Evolutionary conservation across 1,140 invertebrate species (phyloP), one percentile per base, ranked within the genome.

Genomic region (Drosophila punjabiensis): DNA sequence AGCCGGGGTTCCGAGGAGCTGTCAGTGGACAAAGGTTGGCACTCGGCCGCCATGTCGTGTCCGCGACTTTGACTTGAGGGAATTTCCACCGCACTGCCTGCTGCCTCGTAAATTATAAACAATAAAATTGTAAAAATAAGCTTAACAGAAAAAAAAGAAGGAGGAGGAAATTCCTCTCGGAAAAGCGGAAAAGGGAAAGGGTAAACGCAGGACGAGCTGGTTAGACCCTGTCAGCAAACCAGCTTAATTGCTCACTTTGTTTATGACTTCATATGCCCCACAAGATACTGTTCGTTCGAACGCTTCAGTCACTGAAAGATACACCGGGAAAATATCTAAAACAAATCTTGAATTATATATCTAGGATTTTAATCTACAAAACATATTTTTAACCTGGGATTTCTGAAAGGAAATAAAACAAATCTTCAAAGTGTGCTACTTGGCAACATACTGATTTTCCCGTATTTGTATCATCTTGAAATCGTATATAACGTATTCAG

Each of bases 191-290:
- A 32, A 14, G 7, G n/a, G 20, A n/a, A 3, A 9, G 52, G 18
- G 13, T 47, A 24, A 14, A 2, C 1, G 11, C 13, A 55, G 13
- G 13, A 50, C 35, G 35, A 39, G 39, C 35, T 58, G 62, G 52
- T 60, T 65, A 71, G 76, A 59, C 47, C 59, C 66, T 78, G 65
- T 78, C 76, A 78, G 41, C 32, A 43, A 13, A 39, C 39, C 63
- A 60, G 66, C 82, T 78, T 90, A 86, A 90, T 90, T 90, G 84
- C 79, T 47, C 69, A 75, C 58, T 82, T 90, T 60, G 71, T 90
- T 90, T 90, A 90, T 90, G 81, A 88, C 85, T 89, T 89, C 47
- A 88, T 84, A 89, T 75, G 67, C 45, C 65, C 61, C 24, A 53
- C 24, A 70, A 71, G 39, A 69, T 50, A 32, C 37, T 14, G 45